These are phyloP conservation scores for Sycobia sp. DNA, from an alignment of 1,140 invertebrate genomes.

Conservation along the genomic window DNA sequence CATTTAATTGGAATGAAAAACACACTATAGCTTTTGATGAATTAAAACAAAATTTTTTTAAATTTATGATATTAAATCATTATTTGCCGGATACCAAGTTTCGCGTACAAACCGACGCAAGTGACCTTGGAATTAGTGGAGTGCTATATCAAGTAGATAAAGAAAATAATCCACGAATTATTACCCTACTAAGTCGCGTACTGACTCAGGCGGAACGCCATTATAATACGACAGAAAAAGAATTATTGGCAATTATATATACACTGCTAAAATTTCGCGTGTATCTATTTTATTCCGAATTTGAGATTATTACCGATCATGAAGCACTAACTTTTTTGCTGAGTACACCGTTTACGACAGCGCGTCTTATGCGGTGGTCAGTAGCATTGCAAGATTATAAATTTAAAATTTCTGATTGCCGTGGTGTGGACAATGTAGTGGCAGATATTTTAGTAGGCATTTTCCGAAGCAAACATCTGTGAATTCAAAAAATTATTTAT, in stretches of 20 bases:
- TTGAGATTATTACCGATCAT: slow-evolving; percentile 24
- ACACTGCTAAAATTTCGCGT: background rate
- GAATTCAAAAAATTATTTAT: background rate
- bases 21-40: background rate
- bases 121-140: slow-evolving; percentile 1
- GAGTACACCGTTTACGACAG: background rate
- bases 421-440: slow-evolving; percentile 30
- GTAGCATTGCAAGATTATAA: slow-evolving; percentile 54
- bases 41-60: background rate
- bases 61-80: background rate
- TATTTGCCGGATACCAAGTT: background rate
- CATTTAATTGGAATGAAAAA: background rate
- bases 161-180: background rate
- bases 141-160: slow-evolving; percentile 13
- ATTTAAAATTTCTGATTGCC: slow-evolving; percentile 48
- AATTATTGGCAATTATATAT: slow-evolving; percentile 1
- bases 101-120: background rate
- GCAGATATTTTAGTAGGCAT: slow-evolving; percentile 35
- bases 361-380: slow-evolving; percentile 45
- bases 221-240: slow-evolving; percentile 6
- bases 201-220: background rate
- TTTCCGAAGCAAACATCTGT: background rate
- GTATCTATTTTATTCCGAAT: background rate
- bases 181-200: background rate
- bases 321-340: slow-evolving; percentile 9